Conservation (phyloP, 2,113 vertebrate genomes). For the Menura novaehollandiae region DNA sequence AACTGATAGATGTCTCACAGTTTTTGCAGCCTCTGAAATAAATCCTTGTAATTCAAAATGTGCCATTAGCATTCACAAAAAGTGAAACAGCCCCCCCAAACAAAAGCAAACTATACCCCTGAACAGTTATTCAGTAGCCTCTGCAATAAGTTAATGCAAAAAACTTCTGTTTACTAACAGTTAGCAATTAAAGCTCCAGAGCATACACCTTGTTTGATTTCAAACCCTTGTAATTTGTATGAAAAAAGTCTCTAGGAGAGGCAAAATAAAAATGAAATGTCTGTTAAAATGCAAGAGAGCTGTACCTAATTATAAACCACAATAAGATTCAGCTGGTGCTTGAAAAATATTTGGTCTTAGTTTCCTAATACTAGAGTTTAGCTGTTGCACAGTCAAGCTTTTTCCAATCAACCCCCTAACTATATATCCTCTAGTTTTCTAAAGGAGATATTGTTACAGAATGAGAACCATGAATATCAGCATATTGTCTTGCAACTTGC, state of each 20-base stretch:
- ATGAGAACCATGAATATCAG: neutral
- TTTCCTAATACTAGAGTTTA: neutral
- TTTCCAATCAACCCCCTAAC: neutral
- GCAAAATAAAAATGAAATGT: neutral
- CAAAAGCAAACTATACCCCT: neutral
- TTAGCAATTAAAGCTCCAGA: neutral
- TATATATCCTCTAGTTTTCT: neutral
- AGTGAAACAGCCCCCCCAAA: neutral
- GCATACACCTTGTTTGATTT: neutral
- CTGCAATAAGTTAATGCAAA: neutral
- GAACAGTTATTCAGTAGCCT: neutral
- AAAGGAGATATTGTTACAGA: neutral
- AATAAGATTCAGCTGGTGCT: neutral
- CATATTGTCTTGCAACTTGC: neutral
- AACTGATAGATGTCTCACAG: neutral
- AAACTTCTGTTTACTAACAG: neutral
- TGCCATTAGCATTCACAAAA: neutral
- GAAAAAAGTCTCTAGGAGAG: neutral
- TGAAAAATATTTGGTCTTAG: neutral
- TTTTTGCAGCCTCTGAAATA: neutral
- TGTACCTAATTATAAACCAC: neutral
- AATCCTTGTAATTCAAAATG: neutral
- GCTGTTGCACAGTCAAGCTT: neutral
- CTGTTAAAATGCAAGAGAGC: neutral
- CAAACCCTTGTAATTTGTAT: neutral